phyloP scores from a whole-genome alignment of 64 coral and sea anemone species.

The Montipora efflorescens region DNA sequence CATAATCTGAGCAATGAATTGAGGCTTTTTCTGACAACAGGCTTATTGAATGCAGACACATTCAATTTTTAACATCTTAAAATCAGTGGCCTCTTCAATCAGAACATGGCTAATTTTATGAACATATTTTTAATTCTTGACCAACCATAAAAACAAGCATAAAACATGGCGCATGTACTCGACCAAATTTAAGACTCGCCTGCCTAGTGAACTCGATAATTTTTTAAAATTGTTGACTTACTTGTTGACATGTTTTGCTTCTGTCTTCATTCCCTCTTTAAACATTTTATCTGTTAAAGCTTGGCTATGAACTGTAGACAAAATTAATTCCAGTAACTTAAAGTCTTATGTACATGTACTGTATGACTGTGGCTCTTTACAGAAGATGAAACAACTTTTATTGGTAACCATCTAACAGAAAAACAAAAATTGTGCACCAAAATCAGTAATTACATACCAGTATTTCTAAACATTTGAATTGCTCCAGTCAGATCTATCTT shows the following conservation, averaged over 20 bases:
- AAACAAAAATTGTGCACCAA: not conserved
- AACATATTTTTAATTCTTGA: too few relatives aligned
- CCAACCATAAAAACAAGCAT: too few relatives aligned
- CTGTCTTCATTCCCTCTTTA: constrained; percentile 88
- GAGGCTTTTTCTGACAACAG: too few relatives aligned
- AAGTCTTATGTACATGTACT: not conserved
- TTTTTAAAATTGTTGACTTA: constrained; percentile 19
- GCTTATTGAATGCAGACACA: too few relatives aligned
- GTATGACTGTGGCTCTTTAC: not conserved
- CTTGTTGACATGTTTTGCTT: constrained; percentile 88
- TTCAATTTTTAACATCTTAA: too few relatives aligned
- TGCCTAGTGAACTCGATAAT: too few relatives aligned
- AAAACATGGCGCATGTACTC: too few relatives aligned
- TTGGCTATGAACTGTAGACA: constrained; percentile 61
- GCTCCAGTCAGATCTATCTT: constrained; percentile 87
- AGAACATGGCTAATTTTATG: too few relatives aligned
- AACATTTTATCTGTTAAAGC: constrained; percentile 72
- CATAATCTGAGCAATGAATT: too few relatives aligned
- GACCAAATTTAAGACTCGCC: too few relatives aligned
- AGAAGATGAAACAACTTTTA: too few relatives aligned
- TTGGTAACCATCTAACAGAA: not conserved
- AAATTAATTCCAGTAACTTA: not conserved
- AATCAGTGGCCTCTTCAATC: too few relatives aligned
- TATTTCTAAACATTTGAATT: constrained; percentile 93
- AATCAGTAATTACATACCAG: constrained; percentile 34